A percentile compares a stretch with the other conserved stretches of the same genome.
phyloP scores from a whole-genome alignment of 2,797 vertebrate genomes.

The Hippopotamyrus pictus region DNA sequence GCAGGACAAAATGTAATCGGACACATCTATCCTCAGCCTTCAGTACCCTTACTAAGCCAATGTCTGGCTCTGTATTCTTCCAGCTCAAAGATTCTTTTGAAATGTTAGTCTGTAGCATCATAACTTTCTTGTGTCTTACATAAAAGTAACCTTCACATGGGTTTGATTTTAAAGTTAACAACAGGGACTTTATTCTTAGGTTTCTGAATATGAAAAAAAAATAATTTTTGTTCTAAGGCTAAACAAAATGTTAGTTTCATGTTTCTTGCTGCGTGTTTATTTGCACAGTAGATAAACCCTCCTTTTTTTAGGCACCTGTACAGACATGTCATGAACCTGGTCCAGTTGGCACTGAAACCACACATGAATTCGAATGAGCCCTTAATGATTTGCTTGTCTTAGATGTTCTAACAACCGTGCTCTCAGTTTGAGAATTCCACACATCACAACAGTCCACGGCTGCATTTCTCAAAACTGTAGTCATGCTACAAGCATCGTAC shows the following conservation, averaged over 20 bases:
- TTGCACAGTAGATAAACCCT: neutral
- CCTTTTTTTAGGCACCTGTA: neutral
- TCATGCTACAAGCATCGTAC: neutral
- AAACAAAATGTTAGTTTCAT: neutral
- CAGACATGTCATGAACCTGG: neutral
- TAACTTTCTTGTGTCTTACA: neutral
- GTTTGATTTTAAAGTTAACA: neutral
- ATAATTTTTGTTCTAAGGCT: neutral
- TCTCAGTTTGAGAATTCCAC: neutral
- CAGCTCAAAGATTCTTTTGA: neutral
- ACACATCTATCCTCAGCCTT: neutral
- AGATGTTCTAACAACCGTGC: neutral
- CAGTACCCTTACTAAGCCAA: neutral
- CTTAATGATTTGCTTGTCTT: neutral
- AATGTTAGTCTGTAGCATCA: neutral
- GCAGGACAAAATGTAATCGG: neutral
- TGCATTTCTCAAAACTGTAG: neutral
- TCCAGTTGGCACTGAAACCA: neutral
- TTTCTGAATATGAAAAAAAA: neutral
- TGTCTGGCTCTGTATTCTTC: neutral
- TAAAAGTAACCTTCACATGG: neutral
- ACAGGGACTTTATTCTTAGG: neutral
- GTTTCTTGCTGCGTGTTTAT: neutral
- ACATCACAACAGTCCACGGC: neutral
- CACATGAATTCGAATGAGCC: neutral